Base-by-base conservation (phyloP, 1,140 invertebrate species). In the Adelges cooleyi region DNA sequence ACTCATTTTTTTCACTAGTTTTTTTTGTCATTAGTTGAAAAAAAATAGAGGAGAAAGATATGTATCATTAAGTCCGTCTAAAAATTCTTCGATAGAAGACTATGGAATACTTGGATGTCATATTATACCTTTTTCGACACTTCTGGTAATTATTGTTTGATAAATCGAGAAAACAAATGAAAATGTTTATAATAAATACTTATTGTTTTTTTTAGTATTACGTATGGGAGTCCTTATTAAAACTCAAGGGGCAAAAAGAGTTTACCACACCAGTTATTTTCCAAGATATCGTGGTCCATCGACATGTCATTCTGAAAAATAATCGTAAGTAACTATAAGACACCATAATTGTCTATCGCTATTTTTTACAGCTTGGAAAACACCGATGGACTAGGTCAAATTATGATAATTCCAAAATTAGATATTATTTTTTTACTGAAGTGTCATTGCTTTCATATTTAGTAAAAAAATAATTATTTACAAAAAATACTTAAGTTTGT, bases 1-100 rank as follows among this genome's bases (percentile, higher is more conserved):
- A n/a, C n/a, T n/a, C n/a, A n/a, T n/a, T n/a, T n/a, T n/a, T n/a
- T n/a, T n/a, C n/a, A n/a, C n/a, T n/a, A n/a, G n/a, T n/a, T n/a
- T n/a, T n/a, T n/a, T n/a, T n/a, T n/a, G n/a, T n/a, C n/a, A n/a
- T n/a, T n/a, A 59, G 53, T 15, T 44, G 15, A 59, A 59, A 13
- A 27, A 42, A 13, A 59, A 25, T 13, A 59, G 10, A 44, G 53
- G 53, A 13, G 53, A 59, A 18, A 59, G 53, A 3, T 11, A 27
- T 5, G 27, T 59, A 18, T 59, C 53, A 25, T 17, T 42, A 2
- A 42, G 36, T 1, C 53, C 53, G 8, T 13, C 22, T 27, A 59
- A 15, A 17, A 59, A 59, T 11, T 42, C 22, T 59, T 59, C 38
- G n/a, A 44, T 59, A 1, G 53, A 59, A 44, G 38, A 59, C 17